phyloP scores from a whole-genome alignment of 2,113 vertebrate genomes.

The Pollachius pollachius region DNA sequence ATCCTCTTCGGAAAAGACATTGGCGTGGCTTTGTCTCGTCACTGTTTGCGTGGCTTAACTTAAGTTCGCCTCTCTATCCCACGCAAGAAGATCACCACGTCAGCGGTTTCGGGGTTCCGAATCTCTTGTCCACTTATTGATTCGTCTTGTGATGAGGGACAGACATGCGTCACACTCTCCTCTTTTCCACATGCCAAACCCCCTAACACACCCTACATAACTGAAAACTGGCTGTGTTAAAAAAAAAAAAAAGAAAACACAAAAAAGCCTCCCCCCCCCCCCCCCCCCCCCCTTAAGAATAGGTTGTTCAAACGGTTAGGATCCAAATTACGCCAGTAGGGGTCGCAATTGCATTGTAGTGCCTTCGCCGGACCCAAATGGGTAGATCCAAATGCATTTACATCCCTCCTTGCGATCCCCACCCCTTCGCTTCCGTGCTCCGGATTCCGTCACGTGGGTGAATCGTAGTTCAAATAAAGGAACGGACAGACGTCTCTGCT shows the following conservation, averaged over 20 bases:
- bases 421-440: slow-evolving; percentile 44
- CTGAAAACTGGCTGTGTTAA: not conserved
- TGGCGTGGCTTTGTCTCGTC: too few relatives aligned
- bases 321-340: slow-evolving; percentile 51
- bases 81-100: too few relatives aligned
- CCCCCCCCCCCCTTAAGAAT: slow-evolving; percentile 24
- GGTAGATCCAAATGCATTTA: slow-evolving; percentile 67
- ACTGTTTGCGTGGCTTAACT: too few relatives aligned
- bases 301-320: slow-evolving; percentile 30
- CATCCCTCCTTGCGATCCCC: slow-evolving; percentile 41
- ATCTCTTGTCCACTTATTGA: too few relatives aligned
- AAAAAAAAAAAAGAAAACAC: not conserved
- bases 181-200: not conserved
- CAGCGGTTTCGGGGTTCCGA: too few relatives aligned
- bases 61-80: too few relatives aligned
- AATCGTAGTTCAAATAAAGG: slow-evolving; percentile 50
- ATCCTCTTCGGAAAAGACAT: too few relatives aligned
- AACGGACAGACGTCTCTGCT: slow-evolving; percentile 13
- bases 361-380: slow-evolving; percentile 46
- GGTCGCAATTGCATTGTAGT: slow-evolving; percentile 73
- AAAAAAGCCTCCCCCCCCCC: not conserved
- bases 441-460: slow-evolving; percentile 69
- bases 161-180: not conserved
- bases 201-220: not conserved
- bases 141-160: too few relatives aligned